These are phyloP conservation scores for Rhynchopsitta pachyrhyncha DNA, from an alignment of 2,113 vertebrate species.

Conservation along the genomic window DNA sequence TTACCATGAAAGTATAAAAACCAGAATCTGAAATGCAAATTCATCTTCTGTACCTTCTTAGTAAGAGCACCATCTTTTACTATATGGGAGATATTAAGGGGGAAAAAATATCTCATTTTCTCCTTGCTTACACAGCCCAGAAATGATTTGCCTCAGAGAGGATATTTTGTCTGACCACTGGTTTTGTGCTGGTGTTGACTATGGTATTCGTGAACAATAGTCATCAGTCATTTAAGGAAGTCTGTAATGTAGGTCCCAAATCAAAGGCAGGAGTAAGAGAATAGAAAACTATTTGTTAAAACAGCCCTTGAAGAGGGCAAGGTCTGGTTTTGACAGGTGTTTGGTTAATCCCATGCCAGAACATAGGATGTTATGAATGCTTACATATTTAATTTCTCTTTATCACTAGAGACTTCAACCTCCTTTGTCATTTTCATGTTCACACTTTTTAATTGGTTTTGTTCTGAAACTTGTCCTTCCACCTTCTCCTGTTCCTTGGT, in stretches of 20 bases:
- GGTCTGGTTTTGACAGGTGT: background rate
- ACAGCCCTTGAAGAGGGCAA: background rate
- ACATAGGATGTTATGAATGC: background rate
- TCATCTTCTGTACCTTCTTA: background rate
- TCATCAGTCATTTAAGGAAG: background rate
- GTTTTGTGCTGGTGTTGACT: background rate
- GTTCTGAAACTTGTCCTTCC: conserved; percentile 29
- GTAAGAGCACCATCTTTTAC: background rate
- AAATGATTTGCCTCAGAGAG: background rate
- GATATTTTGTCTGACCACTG: background rate
- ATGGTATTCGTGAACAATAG: background rate
- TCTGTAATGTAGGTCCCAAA: background rate
- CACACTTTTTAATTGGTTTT: conserved; percentile 64
- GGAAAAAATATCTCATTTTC: background rate
- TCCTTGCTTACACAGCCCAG: background rate
- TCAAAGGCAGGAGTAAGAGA: background rate
- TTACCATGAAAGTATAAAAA: background rate
- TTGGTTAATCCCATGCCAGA: conserved; percentile 21
- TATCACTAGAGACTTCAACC: conserved; percentile 4
- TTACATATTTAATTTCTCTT: conserved; percentile 34
- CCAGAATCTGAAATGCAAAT: background rate
- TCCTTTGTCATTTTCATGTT: conserved; percentile 42
- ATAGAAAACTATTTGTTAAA: background rate
- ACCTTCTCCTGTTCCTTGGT: background rate
- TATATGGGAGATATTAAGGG: background rate